Evolutionary conservation across 1,140 invertebrate genomes (phyloP).

Genomic region (Sipha flava): DNA sequence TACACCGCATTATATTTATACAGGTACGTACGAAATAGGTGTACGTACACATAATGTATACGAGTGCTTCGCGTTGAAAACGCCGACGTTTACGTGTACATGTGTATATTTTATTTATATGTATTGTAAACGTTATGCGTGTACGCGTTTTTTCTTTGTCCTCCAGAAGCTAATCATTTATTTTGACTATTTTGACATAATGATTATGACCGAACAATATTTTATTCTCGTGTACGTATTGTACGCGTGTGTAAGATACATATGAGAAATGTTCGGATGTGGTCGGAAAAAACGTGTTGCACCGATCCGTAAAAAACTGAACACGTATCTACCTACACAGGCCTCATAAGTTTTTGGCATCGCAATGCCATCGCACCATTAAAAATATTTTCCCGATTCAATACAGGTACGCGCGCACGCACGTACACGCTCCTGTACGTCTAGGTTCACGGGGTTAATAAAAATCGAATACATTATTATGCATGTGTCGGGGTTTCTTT

Average conservation of each 20-base stretch:
- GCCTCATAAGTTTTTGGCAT: too few relatives aligned
- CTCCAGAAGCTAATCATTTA: not conserved
- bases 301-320: too few relatives aligned
- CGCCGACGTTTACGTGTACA: not conserved
- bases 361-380: too few relatives aligned
- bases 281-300: not conserved
- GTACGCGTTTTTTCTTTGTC: not conserved
- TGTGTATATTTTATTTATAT: not conserved
- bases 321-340: too few relatives aligned
- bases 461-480: too few relatives aligned
- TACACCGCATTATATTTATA: not conserved
- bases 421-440: too few relatives aligned
- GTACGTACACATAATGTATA: not conserved
- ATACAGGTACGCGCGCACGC: too few relatives aligned
- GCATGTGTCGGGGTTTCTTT: too few relatives aligned
- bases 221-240: not conserved
- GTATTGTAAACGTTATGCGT: too few relatives aligned
- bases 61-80: not conserved
- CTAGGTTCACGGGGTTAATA: too few relatives aligned
- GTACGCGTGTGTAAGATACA: not conserved
- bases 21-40: not conserved
- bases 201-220: not conserved
- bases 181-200: not conserved
- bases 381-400: too few relatives aligned
- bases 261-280: not conserved